These are phyloP conservation scores for Trinorchestia longiramus DNA, from an alignment of 1,140 invertebrate species.

Conservation along the genomic window DNA sequence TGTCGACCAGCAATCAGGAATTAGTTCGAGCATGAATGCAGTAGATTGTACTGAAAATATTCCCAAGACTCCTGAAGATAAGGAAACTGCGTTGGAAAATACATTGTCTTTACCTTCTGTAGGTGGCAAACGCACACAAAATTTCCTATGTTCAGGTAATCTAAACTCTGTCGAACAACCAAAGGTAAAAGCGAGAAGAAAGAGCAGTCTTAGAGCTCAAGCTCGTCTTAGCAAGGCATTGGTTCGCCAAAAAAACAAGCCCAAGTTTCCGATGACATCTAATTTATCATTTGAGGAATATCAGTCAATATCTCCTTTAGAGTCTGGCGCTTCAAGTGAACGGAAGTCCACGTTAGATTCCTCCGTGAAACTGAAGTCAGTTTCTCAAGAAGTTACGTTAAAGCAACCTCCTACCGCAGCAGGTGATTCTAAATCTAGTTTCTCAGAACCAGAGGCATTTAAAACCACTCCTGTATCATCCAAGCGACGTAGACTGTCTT, in stretches of 20 bases:
- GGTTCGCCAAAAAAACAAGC: not conserved
- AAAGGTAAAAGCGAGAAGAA: not conserved
- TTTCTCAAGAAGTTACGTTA: not conserved
- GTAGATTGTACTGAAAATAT: not conserved
- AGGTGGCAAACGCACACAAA: not conserved
- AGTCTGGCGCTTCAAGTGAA: too few relatives aligned
- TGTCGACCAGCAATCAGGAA: not conserved
- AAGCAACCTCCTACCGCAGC: not conserved
- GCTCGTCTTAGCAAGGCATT: not conserved
- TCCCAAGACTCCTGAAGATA: not conserved
- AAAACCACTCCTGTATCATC: not conserved
- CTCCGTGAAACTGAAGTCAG: not conserved
- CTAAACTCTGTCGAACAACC: not conserved
- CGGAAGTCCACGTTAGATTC: not conserved
- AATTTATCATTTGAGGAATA: not conserved
- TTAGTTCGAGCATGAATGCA: not conserved
- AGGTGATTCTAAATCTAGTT: not conserved
- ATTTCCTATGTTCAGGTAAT: not conserved
- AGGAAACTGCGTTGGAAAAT: not conserved
- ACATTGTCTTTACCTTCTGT: not conserved
- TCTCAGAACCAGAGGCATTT: not conserved
- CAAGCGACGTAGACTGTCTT: not conserved
- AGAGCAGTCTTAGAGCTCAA: not conserved
- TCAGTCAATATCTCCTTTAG: not conserved
- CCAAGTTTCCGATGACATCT: not conserved